These are phyloP conservation scores for Caloenas nicobarica DNA, from an alignment of 2,113 vertebrate genomes.

Conservation along the genomic window DNA sequence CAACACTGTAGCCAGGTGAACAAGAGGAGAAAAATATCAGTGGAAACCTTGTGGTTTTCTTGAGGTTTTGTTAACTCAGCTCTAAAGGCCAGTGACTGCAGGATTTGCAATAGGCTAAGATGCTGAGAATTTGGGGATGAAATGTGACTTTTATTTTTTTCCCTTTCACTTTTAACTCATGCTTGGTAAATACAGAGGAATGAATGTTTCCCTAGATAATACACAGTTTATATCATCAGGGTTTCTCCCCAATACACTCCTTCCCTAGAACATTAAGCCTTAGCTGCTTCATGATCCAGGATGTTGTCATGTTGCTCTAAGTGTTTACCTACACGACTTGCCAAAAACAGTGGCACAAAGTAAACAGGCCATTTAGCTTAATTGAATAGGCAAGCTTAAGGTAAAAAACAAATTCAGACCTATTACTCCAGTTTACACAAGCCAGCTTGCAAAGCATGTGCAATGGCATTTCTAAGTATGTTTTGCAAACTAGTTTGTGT, in stretches of 20 bases:
- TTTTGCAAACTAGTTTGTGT: conserved; percentile 11
- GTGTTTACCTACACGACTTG: background rate
- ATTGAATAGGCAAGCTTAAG: background rate
- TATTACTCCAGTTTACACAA: background rate
- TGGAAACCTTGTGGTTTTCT: background rate
- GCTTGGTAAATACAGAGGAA: background rate
- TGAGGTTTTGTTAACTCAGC: background rate
- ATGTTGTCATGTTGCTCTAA: background rate
- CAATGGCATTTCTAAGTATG: background rate
- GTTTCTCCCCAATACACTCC: background rate
- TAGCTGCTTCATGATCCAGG: background rate
- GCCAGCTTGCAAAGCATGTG: background rate
- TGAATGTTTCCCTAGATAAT: background rate
- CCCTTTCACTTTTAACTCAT: background rate
- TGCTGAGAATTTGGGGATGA: background rate
- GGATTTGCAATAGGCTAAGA: background rate
- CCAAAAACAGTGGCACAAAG: background rate
- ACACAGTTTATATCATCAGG: background rate
- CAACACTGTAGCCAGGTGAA: background rate
- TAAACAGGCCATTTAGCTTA: background rate
- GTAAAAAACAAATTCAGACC: background rate
- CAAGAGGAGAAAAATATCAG: background rate
- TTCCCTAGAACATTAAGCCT: background rate
- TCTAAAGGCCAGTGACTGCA: background rate
- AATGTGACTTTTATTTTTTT: background rate